Base-by-base conservation (phyloP, 2,888 invertebrate genomes). In the Apeira syringaria region DNA sequence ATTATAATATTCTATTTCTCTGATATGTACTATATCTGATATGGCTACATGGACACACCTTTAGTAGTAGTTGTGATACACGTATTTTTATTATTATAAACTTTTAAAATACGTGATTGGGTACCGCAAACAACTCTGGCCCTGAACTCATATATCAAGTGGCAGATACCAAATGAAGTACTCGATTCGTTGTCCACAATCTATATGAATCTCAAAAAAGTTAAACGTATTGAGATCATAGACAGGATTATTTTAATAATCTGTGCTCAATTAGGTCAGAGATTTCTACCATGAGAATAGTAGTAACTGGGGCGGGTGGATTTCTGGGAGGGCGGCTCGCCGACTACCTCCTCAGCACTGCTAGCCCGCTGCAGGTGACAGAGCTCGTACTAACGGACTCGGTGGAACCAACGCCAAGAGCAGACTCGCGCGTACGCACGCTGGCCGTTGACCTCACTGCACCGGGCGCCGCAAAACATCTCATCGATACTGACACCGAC, bases 261-360 rank as follows among this genome's bases (percentile, higher is more conserved):
- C 4, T 17, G 6, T n/a, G n/a, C n/a, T n/a, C n/a, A 17, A 4
- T 17, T 6, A 17, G 6, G 17, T 17, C 5, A 17, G 1, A 1
- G 2, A 5, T 5, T 17, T 5, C 7, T 5, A 20, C 5, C 37
- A 82, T 83, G 82, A 74, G 71, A 44, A 65, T 82, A 2, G 66
- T 79, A 5, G 64, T 83, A n/a, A 83, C 82, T 2, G 82, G 84
- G 10, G 82, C 80, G 5, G 75, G 68, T 0, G 83, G 82, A 0
- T 84, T 77, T 28, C 45, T 83, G 2, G 82, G 84, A 0, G 55
- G 67, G 3, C 65, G 74, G 0, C 50, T 83, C 9, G 73, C 74
- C 3, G 70, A 73, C 27, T 48, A 52, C 7, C 53, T 82, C 13
- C 59, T 80, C 5, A 46, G 48, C 4, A 41, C 48, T 8, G 48